These are phyloP conservation scores for Podarcis siculus DNA, from an alignment of 2,797 vertebrate genomes.

Conservation along the genomic window DNA sequence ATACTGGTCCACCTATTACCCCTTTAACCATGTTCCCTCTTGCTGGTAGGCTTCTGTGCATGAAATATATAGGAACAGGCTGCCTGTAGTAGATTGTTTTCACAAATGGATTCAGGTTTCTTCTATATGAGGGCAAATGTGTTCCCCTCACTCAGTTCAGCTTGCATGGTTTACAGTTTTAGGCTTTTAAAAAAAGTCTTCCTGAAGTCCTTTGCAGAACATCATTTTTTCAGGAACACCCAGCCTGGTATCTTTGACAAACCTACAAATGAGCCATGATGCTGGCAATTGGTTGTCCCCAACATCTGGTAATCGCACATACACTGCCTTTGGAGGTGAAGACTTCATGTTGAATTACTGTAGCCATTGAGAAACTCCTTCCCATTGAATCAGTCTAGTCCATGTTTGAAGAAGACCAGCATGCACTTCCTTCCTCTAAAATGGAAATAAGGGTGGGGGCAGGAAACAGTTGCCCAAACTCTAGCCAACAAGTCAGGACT, in stretches of 20 bases:
- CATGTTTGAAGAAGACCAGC: background rate
- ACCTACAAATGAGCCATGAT: background rate
- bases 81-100: background rate
- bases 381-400: background rate
- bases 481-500: background rate
- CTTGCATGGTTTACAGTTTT: background rate
- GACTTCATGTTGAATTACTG: background rate
- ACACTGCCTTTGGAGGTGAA: background rate
- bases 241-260: background rate
- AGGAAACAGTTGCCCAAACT: background rate
- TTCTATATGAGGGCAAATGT: background rate
- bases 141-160: background rate
- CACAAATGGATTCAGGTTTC: background rate
- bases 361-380: background rate
- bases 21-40: background rate
- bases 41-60: background rate
- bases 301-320: background rate
- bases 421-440: background rate
- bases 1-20: too few species aligned
- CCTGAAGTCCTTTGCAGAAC: background rate
- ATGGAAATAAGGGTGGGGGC: background rate
- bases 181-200: too few species aligned
- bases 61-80: background rate
- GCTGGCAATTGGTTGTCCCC: background rate
- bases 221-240: background rate